Conservation (phyloP, 2,113 vertebrate species). For the Acinonyx jubatus region DNA sequence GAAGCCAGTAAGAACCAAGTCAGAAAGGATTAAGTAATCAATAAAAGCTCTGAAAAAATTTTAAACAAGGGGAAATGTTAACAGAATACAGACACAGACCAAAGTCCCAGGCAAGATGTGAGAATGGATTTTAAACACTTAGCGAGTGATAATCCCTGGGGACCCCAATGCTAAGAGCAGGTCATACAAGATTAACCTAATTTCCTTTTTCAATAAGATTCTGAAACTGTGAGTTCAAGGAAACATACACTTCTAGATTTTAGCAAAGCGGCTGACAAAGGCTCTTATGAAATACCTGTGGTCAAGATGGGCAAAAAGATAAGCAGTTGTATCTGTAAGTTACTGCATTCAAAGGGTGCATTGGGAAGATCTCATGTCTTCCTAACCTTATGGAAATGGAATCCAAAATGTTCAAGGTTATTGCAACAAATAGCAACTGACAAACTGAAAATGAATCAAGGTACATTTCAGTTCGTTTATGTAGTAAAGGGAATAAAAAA, state of each 20-base stretch:
- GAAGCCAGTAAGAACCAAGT: conserved; percentile 21
- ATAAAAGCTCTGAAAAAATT: conserved; percentile 12
- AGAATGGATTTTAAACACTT: conserved; percentile 27
- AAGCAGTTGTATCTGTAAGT: neutral
- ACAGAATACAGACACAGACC: neutral
- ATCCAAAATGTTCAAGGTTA: neutral
- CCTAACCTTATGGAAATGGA: neutral
- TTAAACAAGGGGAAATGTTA: neutral
- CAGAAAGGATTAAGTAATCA: neutral
- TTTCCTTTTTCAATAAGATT: conserved; percentile 17
- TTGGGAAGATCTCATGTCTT: neutral
- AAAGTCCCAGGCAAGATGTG: neutral
- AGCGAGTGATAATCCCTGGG: neutral
- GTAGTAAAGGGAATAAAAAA: neutral
- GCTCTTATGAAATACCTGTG: conserved; percentile 2
- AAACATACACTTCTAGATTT: neutral
- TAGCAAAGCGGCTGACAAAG: neutral
- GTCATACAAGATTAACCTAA: neutral
- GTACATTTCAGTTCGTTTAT: neutral
- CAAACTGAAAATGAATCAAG: neutral
- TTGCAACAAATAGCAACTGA: neutral
- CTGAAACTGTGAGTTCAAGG: neutral
- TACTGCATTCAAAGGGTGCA: neutral
- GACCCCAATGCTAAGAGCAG: neutral
- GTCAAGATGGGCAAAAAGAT: neutral